Conservation (phyloP, 2,888 invertebrate species). For the Heteromyza rotundicornis region DNA sequence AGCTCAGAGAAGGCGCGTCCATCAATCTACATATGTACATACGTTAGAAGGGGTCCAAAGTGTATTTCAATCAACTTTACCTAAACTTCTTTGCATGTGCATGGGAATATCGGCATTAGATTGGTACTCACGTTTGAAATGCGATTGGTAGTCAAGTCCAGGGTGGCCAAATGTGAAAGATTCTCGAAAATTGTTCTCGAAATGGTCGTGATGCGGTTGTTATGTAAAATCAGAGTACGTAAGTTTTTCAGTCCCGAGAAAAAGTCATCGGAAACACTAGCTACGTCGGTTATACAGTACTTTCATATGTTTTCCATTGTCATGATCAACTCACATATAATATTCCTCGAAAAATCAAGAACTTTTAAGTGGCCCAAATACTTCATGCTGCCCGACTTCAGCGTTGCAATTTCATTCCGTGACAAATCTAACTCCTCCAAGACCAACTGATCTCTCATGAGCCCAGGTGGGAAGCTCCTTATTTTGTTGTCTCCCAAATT, state of each 20-base stretch:
- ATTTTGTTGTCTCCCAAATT: conserved; percentile 63
- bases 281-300: conserved; percentile 29
- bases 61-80: too few relatives aligned
- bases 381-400: conserved; percentile 65
- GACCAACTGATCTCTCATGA: conserved; percentile 65
- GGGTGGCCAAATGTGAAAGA: conserved; percentile 45
- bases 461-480: conserved; percentile 62
- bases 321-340: conserved; percentile 55
- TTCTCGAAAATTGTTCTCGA: conserved; percentile 55
- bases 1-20: conserved; percentile 63
- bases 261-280: conserved; percentile 52
- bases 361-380: conserved; percentile 65
- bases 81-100: too few relatives aligned
- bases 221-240: conserved; percentile 62
- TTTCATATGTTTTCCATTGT: background rate
- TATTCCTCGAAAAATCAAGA: conserved; percentile 70
- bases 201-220: conserved; percentile 62
- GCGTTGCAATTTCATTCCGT: conserved; percentile 66
- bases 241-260: conserved; percentile 51
- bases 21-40: conserved; percentile 46
- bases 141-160: conserved; percentile 59
- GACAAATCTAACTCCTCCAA: conserved; percentile 73
- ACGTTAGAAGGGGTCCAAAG: background rate
- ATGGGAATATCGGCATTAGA: too few relatives aligned
- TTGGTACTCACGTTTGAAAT: conserved; percentile 48